These are phyloP conservation scores for Mastomys coucha DNA, from an alignment of 2,113 vertebrate genomes.

Conservation along the genomic window DNA sequence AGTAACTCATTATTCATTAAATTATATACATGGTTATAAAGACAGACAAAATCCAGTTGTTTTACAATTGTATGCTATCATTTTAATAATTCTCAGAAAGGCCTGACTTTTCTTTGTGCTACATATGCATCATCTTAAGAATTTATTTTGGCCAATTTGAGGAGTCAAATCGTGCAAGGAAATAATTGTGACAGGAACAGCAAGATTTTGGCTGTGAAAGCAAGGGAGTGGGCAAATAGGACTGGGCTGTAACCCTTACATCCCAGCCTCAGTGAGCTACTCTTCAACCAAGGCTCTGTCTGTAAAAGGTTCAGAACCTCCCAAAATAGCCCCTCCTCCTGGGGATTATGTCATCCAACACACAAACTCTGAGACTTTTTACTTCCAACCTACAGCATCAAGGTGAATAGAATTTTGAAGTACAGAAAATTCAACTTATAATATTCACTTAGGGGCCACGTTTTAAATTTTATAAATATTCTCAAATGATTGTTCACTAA, in stretches of 20 bases:
- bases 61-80: neutral
- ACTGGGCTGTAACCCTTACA: neutral
- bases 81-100: neutral
- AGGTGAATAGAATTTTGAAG: neutral
- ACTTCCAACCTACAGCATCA: neutral
- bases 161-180: neutral
- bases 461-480: conserved; percentile 2
- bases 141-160: neutral
- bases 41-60: neutral
- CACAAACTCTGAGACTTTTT: neutral
- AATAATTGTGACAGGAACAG: neutral
- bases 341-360: neutral
- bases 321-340: neutral
- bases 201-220: neutral
- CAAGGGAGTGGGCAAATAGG: neutral
- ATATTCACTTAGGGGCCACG: neutral
- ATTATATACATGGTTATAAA: neutral
- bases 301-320: neutral
- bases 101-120: neutral
- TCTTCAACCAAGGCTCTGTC: neutral
- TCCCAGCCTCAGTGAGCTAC: neutral
- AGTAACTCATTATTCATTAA: conserved; percentile 15
- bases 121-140: neutral
- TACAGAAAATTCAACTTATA: neutral
- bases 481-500: conserved; percentile 5